These are phyloP conservation scores for Acropternis orthonyx DNA, from an alignment of 2,797 vertebrate genomes.

Conservation along the genomic window DNA sequence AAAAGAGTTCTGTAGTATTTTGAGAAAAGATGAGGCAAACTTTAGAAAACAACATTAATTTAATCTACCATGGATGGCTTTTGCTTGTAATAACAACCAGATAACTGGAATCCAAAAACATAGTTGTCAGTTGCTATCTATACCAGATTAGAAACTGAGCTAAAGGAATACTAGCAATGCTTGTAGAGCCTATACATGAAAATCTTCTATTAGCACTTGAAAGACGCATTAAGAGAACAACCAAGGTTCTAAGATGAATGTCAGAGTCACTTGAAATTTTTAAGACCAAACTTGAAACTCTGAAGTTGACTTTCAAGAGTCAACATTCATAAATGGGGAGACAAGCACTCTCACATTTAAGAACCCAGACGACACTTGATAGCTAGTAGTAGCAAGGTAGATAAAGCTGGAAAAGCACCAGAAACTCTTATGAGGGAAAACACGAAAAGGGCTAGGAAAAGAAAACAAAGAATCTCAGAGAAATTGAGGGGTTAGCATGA, in stretches of 20 bases:
- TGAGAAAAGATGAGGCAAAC: not conserved
- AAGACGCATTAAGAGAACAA: not conserved
- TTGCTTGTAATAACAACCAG: not conserved
- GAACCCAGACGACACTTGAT: rapidly evolving
- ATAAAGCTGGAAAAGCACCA: not conserved
- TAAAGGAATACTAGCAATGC: not conserved
- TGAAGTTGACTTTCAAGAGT: not conserved
- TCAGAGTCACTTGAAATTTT: not conserved
- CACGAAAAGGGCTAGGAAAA: not conserved
- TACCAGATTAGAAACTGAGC: not conserved
- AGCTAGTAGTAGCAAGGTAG: not conserved
- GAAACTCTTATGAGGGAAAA: not conserved
- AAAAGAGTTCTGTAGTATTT: not conserved
- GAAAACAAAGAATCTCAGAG: not conserved
- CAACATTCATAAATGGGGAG: not conserved
- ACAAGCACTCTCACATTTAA: not conserved
- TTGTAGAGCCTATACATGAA: not conserved
- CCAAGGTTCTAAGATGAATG: not conserved
- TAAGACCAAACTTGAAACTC: not conserved
- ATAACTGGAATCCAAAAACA: not conserved
- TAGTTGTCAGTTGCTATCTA: not conserved
- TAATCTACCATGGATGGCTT: not conserved
- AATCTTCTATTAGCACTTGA: not conserved
- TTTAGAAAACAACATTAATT: not conserved
- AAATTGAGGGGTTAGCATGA: not conserved